Conservation (phyloP, 2,113 vertebrate genomes). For the Isurus oxyrinchus region DNA sequence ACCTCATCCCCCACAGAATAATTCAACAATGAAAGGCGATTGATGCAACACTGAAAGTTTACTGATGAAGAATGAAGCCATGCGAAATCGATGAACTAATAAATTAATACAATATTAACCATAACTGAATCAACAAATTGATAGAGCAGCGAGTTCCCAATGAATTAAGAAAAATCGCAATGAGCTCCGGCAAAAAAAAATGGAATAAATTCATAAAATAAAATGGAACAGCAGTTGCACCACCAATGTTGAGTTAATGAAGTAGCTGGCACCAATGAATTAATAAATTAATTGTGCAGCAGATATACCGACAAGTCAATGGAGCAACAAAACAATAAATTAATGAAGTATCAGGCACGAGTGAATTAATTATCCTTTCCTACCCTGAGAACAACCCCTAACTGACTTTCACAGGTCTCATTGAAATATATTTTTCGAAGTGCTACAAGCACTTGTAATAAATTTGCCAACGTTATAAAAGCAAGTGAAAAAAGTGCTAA, state of each 20-base stretch:
- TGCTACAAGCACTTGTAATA: not conserved
- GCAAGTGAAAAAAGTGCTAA: not conserved
- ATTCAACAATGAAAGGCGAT: not conserved
- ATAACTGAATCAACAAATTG: not conserved
- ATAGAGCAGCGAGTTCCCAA: not conserved
- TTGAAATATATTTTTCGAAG: not conserved
- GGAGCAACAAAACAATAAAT: not conserved
- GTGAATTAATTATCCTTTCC: not conserved
- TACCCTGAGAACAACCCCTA: not conserved
- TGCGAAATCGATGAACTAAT: not conserved
- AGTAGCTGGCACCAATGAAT: not conserved
- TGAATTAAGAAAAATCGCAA: conserved; percentile 6
- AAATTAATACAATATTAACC: not conserved
- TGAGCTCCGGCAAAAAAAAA: not conserved
- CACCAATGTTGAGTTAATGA: conserved; percentile 4
- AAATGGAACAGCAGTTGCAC: not conserved
- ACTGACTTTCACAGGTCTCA: not conserved
- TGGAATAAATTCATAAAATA: not conserved
- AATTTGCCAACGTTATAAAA: not conserved
- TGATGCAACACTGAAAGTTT: not conserved
- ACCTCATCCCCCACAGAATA: too few relatives aligned
- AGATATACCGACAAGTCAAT: not conserved
- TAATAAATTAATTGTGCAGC: not conserved
- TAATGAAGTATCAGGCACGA: not conserved
- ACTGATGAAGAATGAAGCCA: not conserved